A percentile compares a stretch with the other conserved stretches of the same genome.
These are phyloP conservation scores for Neomonachus schauinslandi DNA, from an alignment of 2,113 vertebrate genomes.

Conservation along the genomic window DNA sequence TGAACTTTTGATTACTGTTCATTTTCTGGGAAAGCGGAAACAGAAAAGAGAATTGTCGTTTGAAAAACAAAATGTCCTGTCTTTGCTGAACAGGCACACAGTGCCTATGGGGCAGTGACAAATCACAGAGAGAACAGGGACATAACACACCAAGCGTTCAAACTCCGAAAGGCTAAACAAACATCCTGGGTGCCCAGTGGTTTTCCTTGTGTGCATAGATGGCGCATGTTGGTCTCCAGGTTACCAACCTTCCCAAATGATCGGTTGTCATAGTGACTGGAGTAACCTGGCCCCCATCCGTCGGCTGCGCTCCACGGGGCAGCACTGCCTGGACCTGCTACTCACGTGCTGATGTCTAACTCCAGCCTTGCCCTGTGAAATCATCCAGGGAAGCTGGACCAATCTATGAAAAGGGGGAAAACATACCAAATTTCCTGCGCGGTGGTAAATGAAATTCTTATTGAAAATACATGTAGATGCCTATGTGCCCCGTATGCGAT, in stretches of 20 bases:
- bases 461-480: not conserved
- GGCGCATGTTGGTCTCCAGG: constrained; percentile 16
- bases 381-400: not conserved
- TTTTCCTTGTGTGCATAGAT: not conserved
- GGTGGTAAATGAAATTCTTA: not conserved
- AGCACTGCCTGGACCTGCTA: too few species aligned
- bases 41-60: not conserved
- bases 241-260: not conserved
- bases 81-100: not conserved
- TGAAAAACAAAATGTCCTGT: not conserved
- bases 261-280: not conserved
- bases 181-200: constrained; percentile 21
- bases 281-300: not conserved
- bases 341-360: not conserved
- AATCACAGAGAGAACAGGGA: not conserved
- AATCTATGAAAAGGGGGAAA: not conserved
- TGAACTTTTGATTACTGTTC: not conserved
- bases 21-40: not conserved
- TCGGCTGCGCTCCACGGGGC: not conserved
- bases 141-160: not conserved
- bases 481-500: not conserved
- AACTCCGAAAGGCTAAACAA: constrained; percentile 41
- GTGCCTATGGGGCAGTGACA: not conserved
- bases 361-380: not conserved
- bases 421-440: not conserved